Evolutionary conservation across 2,888 invertebrate genomes (phyloP).

Genomic region (Mystacides longicornis): DNA sequence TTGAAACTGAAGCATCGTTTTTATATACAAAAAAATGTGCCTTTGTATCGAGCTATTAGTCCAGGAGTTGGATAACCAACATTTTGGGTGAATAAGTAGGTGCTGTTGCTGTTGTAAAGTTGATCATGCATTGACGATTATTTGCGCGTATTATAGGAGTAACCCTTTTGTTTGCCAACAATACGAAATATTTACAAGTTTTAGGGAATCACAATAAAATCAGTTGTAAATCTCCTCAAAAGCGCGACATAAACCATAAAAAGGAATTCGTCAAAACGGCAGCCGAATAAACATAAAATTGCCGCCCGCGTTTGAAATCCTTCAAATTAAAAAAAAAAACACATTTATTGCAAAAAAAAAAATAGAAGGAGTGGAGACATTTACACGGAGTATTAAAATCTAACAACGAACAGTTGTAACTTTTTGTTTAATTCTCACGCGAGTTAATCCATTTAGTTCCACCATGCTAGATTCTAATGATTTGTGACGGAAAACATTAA

Average conservation of each 20-base stretch:
- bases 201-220: slow-evolving; percentile 12
- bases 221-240: slow-evolving; percentile 1
- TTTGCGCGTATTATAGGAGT: not conserved
- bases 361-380: no score
- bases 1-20: no score
- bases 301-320: slow-evolving; percentile 12
- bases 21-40: no score
- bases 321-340: no score
- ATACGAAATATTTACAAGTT: slow-evolving; percentile 25
- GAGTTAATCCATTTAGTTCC: not conserved
- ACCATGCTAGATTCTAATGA: not conserved
- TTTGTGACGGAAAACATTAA: not conserved
- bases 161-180: not conserved
- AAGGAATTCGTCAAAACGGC: slow-evolving; percentile 5
- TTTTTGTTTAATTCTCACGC: no score
- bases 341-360: no score
- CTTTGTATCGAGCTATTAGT: no score
- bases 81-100: no score
- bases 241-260: slow-evolving; percentile 7
- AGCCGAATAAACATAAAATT: slow-evolving; percentile 16
- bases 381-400: no score
- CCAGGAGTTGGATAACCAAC: no score
- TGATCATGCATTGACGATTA: not conserved
- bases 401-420: no score
- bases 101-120: not conserved